Conservation (phyloP, 2,797 vertebrate species). For the Rhynchotus rufescens region DNA sequence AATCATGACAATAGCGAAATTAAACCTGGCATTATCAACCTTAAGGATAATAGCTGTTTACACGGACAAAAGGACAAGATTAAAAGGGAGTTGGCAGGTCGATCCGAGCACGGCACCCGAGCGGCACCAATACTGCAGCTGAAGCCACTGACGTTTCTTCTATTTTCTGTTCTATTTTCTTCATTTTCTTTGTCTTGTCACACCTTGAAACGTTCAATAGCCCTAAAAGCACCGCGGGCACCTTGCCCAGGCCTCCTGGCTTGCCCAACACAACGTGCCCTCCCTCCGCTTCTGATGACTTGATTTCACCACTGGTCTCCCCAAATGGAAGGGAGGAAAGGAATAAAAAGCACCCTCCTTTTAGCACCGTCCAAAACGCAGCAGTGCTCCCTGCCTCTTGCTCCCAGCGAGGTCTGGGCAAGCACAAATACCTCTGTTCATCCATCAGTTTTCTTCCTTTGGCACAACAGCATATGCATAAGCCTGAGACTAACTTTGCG, state of each 20-base stretch:
- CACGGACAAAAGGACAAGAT: background rate
- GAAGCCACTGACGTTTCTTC: background rate
- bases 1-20: background rate
- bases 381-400: background rate
- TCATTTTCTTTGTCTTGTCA: slow-evolving; percentile 11
- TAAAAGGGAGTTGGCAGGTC: background rate
- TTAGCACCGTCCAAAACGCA: background rate
- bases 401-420: background rate
- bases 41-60: background rate
- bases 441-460: background rate
- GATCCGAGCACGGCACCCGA: background rate
- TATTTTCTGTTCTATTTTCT: background rate
- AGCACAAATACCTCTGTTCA: background rate
- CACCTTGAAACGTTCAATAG: slow-evolving; percentile 22
- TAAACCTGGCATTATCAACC: slow-evolving; percentile 32
- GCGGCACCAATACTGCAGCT: background rate
- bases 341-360: background rate
- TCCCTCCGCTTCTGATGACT: background rate
- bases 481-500: slow-evolving; percentile 13
- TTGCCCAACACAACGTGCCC: background rate
- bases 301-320: slow-evolving; percentile 4
- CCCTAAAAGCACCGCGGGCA: slow-evolving; percentile 60
- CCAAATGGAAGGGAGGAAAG: background rate
- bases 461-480: background rate
- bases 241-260: slow-evolving; percentile 12